These are phyloP conservation scores for Trichopoda pennipes DNA, from an alignment of 2,888 invertebrate species.

Conservation along the genomic window DNA sequence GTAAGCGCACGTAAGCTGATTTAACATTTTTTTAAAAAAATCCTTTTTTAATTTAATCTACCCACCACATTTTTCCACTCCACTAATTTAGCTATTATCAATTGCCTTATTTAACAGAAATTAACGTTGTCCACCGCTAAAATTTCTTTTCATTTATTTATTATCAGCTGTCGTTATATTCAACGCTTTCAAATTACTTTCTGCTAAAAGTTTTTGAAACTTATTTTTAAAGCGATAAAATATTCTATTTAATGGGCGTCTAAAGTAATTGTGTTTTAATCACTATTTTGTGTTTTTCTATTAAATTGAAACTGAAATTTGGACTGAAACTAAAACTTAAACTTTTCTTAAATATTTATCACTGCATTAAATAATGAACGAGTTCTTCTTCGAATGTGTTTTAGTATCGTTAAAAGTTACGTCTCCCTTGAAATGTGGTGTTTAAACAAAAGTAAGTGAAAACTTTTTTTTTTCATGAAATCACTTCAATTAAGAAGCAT, in stretches of 20 bases:
- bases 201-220: neutral
- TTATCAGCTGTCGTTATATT: constrained; percentile 12
- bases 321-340: constrained; percentile 9
- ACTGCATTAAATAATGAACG: neutral
- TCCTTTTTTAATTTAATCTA: too few species aligned
- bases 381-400: neutral
- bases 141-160: constrained; percentile 1
- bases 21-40: too few species aligned
- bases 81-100: too few species aligned
- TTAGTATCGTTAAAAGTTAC: neutral
- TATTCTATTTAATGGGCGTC: constrained; percentile 39
- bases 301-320: constrained; percentile 50
- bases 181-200: neutral
- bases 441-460: constrained; percentile 30
- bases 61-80: too few species aligned
- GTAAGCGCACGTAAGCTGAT: too few species aligned
- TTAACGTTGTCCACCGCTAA: neutral
- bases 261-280: constrained; percentile 58
- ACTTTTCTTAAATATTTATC: constrained; percentile 39
- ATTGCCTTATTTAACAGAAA: too few species aligned
- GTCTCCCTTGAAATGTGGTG: neutral
- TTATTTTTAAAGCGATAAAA: constrained; percentile 28
- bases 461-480: constrained; percentile 33
- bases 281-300: constrained; percentile 51
- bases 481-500: constrained; percentile 66